A percentile compares a stretch with the other conserved stretches of the same genome.
Evolutionary conservation across 2,113 vertebrate genomes (phyloP).

Genomic region (Nyctibius bracteatus): DNA sequence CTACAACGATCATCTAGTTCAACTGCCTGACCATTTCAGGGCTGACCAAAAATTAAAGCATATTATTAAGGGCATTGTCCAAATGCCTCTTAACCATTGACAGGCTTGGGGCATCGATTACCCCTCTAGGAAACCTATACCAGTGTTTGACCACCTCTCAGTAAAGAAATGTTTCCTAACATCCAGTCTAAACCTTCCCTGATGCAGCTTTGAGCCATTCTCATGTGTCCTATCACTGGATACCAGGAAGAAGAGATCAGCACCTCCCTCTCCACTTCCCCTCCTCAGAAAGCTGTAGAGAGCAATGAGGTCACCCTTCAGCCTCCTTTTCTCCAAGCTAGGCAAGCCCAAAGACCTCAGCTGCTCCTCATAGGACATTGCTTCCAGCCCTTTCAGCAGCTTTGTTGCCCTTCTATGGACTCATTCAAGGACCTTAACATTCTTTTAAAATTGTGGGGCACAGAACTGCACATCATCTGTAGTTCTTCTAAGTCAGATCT

Average conservation of each 20-base stretch:
- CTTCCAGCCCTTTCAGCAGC: neutral
- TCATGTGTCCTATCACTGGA: fast-evolving
- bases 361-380: neutral
- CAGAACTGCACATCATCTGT: neutral
- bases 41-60: neutral
- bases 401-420: neutral
- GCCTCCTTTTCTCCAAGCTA: neutral
- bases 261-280: neutral
- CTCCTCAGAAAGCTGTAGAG: neutral
- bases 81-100: neutral
- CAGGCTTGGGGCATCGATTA: fast-evolving
- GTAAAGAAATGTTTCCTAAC: neutral
- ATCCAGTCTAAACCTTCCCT: neutral
- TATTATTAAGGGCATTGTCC: neutral
- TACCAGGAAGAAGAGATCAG: neutral
- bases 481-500: neutral
- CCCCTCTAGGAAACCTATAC: neutral
- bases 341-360: neutral
- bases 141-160: neutral
- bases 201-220: neutral
- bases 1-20: neutral
- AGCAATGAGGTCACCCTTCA: neutral
- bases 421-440: neutral
- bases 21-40: neutral
- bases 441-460: neutral